Conservation (phyloP, 2,888 invertebrate species). For the Leptopterna dolabrata region DNA sequence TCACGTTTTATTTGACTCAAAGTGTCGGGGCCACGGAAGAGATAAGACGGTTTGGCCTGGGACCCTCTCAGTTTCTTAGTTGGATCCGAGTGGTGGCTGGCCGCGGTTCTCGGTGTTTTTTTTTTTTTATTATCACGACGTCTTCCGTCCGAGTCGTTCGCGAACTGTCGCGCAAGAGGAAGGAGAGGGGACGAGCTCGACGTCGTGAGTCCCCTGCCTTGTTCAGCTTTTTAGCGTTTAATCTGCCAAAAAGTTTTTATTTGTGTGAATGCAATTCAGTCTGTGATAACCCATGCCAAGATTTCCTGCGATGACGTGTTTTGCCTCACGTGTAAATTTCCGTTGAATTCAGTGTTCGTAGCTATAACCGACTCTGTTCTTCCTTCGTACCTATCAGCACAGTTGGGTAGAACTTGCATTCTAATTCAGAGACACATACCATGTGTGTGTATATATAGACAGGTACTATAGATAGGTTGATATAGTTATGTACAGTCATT, state of each 20-base stretch:
- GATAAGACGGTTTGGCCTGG: constrained; percentile 8
- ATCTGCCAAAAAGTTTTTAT: background rate
- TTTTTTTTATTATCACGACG: background rate
- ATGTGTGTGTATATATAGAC: too few species aligned
- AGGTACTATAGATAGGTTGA: too few species aligned
- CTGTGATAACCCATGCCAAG: background rate
- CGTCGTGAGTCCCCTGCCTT: background rate
- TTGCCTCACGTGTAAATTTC: background rate
- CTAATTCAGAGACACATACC: too few species aligned
- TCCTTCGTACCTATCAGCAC: too few species aligned
- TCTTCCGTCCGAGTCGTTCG: background rate
- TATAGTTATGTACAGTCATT: too few species aligned
- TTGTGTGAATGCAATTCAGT: background rate
- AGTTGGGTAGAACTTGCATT: too few species aligned
- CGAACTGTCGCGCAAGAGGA: background rate
- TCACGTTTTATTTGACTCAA: constrained; percentile 50
- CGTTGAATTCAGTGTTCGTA: background rate
- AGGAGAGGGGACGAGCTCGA: background rate
- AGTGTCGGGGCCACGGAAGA: constrained; percentile 27
- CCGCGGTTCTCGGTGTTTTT: background rate
- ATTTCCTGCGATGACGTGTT: background rate
- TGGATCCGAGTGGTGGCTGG: constrained; percentile 17
- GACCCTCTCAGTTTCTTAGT: constrained; percentile 10
- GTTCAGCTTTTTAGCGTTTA: background rate
- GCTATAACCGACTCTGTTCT: too few species aligned